Conservation (phyloP, 2,888 invertebrate species). For the Penaeus monodon region DNA sequence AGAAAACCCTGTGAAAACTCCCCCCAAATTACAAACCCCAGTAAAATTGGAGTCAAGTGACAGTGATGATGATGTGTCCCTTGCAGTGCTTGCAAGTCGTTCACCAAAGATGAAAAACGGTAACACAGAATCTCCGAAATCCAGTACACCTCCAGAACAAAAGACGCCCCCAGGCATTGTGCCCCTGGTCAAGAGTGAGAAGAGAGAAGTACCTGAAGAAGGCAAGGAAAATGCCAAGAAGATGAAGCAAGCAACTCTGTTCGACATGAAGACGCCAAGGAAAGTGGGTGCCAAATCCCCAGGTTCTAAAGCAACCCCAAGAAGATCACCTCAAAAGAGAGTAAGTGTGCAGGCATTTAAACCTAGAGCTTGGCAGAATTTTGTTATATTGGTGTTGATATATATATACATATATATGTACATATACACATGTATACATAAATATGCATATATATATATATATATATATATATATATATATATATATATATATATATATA, state of each 20-base stretch:
- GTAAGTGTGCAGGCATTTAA: slow-evolving; percentile 3
- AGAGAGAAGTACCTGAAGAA: slow-evolving; percentile 10
- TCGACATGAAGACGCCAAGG: slow-evolving; percentile 37
- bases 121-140: too few relatives aligned
- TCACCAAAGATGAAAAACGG: slow-evolving; percentile 38
- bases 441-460: too few relatives aligned
- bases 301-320: background rate
- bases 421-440: too few relatives aligned
- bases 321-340: slow-evolving; percentile 30
- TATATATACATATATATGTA: too few relatives aligned
- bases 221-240: slow-evolving; percentile 12
- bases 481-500: too few relatives aligned
- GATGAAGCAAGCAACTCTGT: slow-evolving; percentile 50
- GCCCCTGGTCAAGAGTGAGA: background rate
- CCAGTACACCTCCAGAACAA: background rate
- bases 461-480: too few relatives aligned
- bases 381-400: background rate
- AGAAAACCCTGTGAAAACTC: slow-evolving; percentile 9
- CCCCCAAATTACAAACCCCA: background rate
- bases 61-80: slow-evolving; percentile 51
- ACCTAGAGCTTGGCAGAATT: background rate
- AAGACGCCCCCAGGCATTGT: slow-evolving; percentile 12
- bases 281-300: slow-evolving; percentile 7
- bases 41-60: slow-evolving; percentile 33
- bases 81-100: slow-evolving; percentile 43